phyloP scores from a whole-genome alignment of 2,113 vertebrate genomes.

The Proterorhinus semilunaris region DNA sequence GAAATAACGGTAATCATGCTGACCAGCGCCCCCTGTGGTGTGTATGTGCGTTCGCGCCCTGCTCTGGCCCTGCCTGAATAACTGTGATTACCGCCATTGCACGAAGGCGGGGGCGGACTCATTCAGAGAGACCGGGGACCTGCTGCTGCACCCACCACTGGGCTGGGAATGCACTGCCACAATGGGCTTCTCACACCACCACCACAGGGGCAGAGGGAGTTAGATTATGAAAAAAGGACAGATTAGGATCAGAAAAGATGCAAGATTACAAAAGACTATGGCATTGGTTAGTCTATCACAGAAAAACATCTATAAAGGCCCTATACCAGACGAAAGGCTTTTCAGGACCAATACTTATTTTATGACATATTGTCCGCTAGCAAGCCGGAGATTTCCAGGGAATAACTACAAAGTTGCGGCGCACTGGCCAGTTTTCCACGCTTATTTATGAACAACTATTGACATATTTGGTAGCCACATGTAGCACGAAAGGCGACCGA shows the following conservation, averaged over 20 bases:
- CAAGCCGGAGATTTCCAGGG: too few relatives aligned
- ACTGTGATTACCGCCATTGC: slow-evolving; percentile 54
- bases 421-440: too few relatives aligned
- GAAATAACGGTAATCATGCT: slow-evolving; percentile 75
- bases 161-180: slow-evolving; percentile 18
- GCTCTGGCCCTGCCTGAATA: slow-evolving; percentile 41
- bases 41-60: slow-evolving; percentile 5
- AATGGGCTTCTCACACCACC: neutral
- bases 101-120: slow-evolving; percentile 33
- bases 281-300: too few relatives aligned
- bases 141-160: slow-evolving; percentile 44
- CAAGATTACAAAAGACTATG: neutral
- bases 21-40: slow-evolving; percentile 46
- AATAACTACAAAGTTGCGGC: too few relatives aligned
- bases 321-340: too few relatives aligned
- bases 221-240: neutral
- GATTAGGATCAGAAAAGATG: neutral
- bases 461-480: too few relatives aligned
- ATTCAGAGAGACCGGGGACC: slow-evolving; percentile 38
- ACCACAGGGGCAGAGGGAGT: neutral
- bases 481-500: too few relatives aligned
- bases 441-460: too few relatives aligned
- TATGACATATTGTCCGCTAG: too few relatives aligned
- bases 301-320: too few relatives aligned
- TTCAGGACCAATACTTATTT: too few relatives aligned